These are phyloP conservation scores for Aplodontia rufa DNA, from an alignment of 2,113 vertebrate species.

Conservation along the genomic window DNA sequence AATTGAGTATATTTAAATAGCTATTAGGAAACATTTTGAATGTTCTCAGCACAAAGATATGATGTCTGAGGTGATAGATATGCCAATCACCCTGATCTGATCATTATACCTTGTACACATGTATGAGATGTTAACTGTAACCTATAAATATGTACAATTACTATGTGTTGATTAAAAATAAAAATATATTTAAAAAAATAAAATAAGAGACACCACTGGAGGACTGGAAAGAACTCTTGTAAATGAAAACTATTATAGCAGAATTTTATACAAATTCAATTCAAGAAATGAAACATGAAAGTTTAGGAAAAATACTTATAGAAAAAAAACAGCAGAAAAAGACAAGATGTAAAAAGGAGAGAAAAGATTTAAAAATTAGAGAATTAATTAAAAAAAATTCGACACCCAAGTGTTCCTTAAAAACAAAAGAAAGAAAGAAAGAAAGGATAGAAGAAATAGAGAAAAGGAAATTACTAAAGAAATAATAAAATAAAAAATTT, in stretches of 20 bases:
- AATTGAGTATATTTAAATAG: not conserved
- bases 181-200: not conserved
- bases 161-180: not conserved
- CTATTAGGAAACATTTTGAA: not conserved
- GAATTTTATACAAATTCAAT: not conserved
- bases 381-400: not conserved
- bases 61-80: not conserved
- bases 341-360: not conserved
- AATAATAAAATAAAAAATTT: conserved; percentile 14
- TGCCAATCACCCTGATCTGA: no score
- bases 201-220: not conserved
- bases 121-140: not conserved
- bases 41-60: not conserved
- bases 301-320: not conserved
- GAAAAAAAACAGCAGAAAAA: not conserved
- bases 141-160: not conserved
- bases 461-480: not conserved
- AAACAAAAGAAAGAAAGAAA: no score
- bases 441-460: not conserved
- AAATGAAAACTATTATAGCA: not conserved
- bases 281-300: conserved; percentile 5
- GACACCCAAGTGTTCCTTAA: not conserved
- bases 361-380: not conserved
- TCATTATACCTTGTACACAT: not conserved
- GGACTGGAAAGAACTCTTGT: not conserved